Evolutionary conservation across 2,888 invertebrate genomes (phyloP).

Genomic region (Chrysolina americana): DNA sequence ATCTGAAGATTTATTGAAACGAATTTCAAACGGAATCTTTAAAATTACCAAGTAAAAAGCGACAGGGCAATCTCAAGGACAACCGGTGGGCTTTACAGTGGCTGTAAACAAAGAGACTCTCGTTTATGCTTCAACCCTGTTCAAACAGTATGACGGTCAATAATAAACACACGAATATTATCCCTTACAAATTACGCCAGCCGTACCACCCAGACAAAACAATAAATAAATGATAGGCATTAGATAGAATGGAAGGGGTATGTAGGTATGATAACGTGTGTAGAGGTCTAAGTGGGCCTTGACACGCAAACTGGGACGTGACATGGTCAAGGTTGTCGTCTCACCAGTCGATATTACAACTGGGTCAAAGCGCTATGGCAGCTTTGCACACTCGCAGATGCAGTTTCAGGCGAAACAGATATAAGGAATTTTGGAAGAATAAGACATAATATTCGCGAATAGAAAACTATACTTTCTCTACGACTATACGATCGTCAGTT

Average conservation of each 20-base stretch:
- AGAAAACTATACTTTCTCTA: too few relatives aligned
- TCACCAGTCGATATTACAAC: conserved; percentile 50
- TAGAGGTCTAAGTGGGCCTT: conserved; percentile 25
- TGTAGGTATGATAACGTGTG: conserved; percentile 18
- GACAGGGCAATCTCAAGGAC: too few relatives aligned
- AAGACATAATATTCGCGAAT: too few relatives aligned
- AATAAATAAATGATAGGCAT: conserved; percentile 2
- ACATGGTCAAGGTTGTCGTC: conserved; percentile 54
- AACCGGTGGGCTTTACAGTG: too few relatives aligned
- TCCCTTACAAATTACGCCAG: not conserved
- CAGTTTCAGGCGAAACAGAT: not conserved
- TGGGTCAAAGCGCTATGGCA: conserved; percentile 50
- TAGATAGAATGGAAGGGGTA: conserved; percentile 13
- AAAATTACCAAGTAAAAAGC: too few relatives aligned
- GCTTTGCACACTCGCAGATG: conserved; percentile 1
- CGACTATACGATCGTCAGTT: too few relatives aligned
- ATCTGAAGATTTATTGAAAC: too few relatives aligned
- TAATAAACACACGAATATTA: not conserved
- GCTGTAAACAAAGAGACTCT: too few relatives aligned
- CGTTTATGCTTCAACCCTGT: not conserved
- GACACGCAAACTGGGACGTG: conserved; percentile 37
- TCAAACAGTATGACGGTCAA: not conserved
- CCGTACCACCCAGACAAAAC: not conserved
- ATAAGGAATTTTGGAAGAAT: too few relatives aligned
- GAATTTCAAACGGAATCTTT: too few relatives aligned